Conservation (phyloP, 2,888 invertebrate species). For the Nephrotoma guestfalica region DNA sequence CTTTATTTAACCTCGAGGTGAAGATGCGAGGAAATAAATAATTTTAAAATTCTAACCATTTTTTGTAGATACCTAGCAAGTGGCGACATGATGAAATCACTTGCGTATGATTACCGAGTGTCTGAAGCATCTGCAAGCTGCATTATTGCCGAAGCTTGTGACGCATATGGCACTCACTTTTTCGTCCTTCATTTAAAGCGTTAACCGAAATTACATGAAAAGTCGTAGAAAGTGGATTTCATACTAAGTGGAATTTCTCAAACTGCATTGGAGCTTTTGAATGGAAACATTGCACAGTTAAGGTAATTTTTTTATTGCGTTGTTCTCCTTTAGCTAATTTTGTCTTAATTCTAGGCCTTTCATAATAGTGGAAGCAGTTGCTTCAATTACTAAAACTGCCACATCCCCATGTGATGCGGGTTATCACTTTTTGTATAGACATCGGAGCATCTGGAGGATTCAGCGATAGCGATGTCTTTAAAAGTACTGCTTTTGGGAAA, state of each 20-base stretch:
- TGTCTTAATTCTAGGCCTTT: not conserved
- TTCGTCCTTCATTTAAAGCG: not conserved
- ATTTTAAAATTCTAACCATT: not conserved
- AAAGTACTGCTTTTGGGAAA: conserved; percentile 8
- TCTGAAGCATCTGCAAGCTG: not conserved
- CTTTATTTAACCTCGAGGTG: not conserved
- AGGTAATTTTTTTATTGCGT: not conserved
- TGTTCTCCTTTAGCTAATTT: not conserved
- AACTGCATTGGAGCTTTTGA: not conserved
- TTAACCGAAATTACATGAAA: not conserved
- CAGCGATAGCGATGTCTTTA: conserved; percentile 6
- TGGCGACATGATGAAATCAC: conserved; percentile 1
- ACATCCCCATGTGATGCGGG: conserved; percentile 9
- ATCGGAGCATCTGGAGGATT: conserved; percentile 5
- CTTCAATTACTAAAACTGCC: conserved; percentile 8
- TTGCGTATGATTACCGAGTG: not conserved
- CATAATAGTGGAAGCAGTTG: conserved; percentile 6
- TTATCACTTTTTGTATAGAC: conserved; percentile 9
- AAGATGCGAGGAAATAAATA: not conserved
- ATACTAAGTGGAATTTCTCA: not conserved
- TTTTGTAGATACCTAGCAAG: conserved; percentile 1
- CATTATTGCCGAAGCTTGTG: not conserved
- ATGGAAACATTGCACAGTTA: not conserved
- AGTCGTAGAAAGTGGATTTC: not conserved
- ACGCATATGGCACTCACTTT: not conserved